Percentiles rank a stretch among this genome's conserved stretches.
These are phyloP conservation scores for Entomobrya proxima DNA, from an alignment of 2,888 invertebrate species.

Conservation along the genomic window DNA sequence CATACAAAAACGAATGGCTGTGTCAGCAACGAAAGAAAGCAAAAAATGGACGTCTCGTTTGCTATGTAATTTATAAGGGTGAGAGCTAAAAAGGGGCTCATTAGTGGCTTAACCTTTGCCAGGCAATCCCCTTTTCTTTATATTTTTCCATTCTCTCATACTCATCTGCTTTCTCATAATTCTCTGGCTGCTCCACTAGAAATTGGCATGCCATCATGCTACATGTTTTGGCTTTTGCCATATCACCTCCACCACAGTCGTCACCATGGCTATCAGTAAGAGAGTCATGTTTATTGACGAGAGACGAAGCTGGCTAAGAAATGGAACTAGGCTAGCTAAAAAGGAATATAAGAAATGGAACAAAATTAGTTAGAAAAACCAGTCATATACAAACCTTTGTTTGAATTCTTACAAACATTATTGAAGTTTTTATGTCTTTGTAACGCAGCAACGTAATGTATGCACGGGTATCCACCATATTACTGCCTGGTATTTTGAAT, in stretches of 20 bases:
- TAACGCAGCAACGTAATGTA: too few species aligned
- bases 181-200: constrained; percentile 25
- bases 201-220: constrained; percentile 43
- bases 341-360: constrained; percentile 1
- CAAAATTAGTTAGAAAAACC: too few species aligned
- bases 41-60: constrained; percentile 58
- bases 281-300: constrained; percentile 43
- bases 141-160: constrained; percentile 36
- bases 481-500: too few species aligned
- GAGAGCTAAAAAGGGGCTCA: constrained; percentile 60
- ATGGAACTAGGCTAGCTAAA: neutral
- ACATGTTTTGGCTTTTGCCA: neutral
- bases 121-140: constrained; percentile 49
- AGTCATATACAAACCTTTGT: too few species aligned
- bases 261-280: too few species aligned
- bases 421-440: too few species aligned
- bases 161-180: constrained; percentile 45
- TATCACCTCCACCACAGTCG: neutral
- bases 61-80: constrained; percentile 58
- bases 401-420: too few species aligned
- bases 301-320: constrained; percentile 1
- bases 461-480: too few species aligned
- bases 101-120: constrained; percentile 65
- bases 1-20: neutral
- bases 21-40: neutral